Evolutionary conservation across 2,888 invertebrate species (phyloP).

Genomic region (Agrypnus murinus): DNA sequence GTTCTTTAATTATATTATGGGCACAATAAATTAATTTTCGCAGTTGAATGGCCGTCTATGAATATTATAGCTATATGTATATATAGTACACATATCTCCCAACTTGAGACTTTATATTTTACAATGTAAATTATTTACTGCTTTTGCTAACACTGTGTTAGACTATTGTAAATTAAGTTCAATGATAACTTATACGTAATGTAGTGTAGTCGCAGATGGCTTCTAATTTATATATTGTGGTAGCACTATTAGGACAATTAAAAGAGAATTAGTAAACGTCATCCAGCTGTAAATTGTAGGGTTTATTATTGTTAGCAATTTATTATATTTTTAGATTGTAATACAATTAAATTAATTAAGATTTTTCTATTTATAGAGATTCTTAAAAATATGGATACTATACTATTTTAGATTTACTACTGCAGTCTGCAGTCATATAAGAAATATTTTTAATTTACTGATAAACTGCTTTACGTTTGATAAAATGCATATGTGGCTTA

Average conservation of each 20-base stretch:
- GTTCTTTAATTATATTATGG: too few species aligned
- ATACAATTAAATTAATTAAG: background rate
- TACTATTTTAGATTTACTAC: background rate
- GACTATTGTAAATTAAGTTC: slow-evolving; percentile 20
- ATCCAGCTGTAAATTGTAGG: slow-evolving; percentile 17
- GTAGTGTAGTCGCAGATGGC: slow-evolving; percentile 11
- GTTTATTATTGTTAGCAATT: slow-evolving; percentile 3
- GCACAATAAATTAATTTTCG: background rate
- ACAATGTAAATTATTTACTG: slow-evolving; percentile 12
- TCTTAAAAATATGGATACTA: background rate
- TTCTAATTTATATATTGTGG: slow-evolving; percentile 13
- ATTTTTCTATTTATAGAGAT: background rate
- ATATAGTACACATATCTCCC: slow-evolving; percentile 2
- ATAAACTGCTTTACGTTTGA: too few species aligned
- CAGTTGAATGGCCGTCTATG: slow-evolving; percentile 15
- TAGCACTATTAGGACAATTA: slow-evolving; percentile 24
- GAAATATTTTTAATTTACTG: too few species aligned
- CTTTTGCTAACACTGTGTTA: background rate
- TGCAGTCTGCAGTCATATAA: too few species aligned
- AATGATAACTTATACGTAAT: too few species aligned
- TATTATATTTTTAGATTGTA: background rate
- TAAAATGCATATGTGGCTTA: too few species aligned
- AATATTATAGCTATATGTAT: background rate
- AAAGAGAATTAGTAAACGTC: slow-evolving; percentile 14
- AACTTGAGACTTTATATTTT: slow-evolving; percentile 6